Base-by-base conservation (phyloP, 2,113 vertebrate genomes). In the Oncorhynchus gorbuscha region DNA sequence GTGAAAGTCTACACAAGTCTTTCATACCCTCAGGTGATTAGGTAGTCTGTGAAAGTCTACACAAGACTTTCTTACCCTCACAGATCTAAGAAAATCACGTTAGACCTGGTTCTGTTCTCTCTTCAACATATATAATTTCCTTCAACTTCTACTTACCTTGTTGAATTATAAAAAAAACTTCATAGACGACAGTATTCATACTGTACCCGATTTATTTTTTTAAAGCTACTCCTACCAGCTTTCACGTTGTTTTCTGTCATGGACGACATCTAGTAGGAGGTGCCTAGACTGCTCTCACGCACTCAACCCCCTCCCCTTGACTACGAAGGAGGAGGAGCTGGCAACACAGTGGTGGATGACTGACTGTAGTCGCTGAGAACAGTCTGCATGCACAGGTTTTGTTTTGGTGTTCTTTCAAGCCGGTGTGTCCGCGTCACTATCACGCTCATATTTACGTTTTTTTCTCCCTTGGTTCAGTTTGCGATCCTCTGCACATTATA, bases 251-350 rank as follows among this genome's bases (percentile, higher is more conserved):
- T 69, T 51, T 51, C 49, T n/a, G 67, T 69, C 67, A 30, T 35
- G 59, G n/a, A 22, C 30, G 49, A 61, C 68, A 49, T 45, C 65
- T 66, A 59, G 73, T 80, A 73, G 78, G 83, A 58, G 79, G 75
- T 28, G 65, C 35, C 14, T 70, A 6, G 35, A 51, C 48, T 51
- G 24, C 69, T 71, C 69, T 71, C 32, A 4, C n/a, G 12, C 18
- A 13, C 69, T 18, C 48, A 30, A 51, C 48, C 67, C 18, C 65
- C 69, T 59, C 24, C 81, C 77, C 74, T 74, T 71, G 77, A 72
- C 71, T 24, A 88, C 83, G 14, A 72, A 92, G 77, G 85, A 89
- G 92, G 90, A 85, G 87, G 90, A 92, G 91, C 45, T 70, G 69
- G 2, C 35, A 24, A 18, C 45, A 55, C 51, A 55, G 51, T 13